These are phyloP conservation scores for pig (Sus scrofa) DNA, from an alignment of 2,113 vertebrate genomes.

Conservation along the genomic window DNA sequence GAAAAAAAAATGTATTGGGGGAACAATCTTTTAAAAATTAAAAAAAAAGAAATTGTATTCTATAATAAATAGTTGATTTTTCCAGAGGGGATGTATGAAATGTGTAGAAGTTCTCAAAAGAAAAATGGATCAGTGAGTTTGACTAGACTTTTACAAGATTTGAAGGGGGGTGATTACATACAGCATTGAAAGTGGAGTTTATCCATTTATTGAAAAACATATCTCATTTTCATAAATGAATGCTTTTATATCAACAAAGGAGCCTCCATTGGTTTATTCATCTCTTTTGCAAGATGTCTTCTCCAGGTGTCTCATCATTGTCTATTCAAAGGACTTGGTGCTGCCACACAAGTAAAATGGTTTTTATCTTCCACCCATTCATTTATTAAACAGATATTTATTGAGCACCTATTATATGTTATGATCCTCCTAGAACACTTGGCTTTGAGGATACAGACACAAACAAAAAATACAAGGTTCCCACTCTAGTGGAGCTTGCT, in stretches of 20 bases:
- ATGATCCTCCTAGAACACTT: neutral
- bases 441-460: neutral
- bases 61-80: conserved; percentile 16
- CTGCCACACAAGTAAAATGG: neutral
- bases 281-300: neutral
- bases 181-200: neutral
- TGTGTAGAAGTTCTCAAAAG: neutral
- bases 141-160: neutral
- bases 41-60: neutral
- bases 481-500: neutral
- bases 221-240: conserved; percentile 33
- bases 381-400: neutral
- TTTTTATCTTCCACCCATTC: neutral
- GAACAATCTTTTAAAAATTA: no score
- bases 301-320: neutral
- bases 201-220: neutral
- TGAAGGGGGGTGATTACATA: neutral
- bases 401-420: neutral
- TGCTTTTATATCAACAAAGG: neutral
- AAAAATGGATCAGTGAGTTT: neutral
- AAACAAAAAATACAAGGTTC: neutral
- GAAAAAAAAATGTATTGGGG: no score
- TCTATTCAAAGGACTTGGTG: neutral
- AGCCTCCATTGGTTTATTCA: neutral
- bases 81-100: neutral